A percentile compares a stretch with the other conserved stretches of the same genome.
phyloP scores from a whole-genome alignment of 2,113 vertebrate species.

The Sitta europaea region DNA sequence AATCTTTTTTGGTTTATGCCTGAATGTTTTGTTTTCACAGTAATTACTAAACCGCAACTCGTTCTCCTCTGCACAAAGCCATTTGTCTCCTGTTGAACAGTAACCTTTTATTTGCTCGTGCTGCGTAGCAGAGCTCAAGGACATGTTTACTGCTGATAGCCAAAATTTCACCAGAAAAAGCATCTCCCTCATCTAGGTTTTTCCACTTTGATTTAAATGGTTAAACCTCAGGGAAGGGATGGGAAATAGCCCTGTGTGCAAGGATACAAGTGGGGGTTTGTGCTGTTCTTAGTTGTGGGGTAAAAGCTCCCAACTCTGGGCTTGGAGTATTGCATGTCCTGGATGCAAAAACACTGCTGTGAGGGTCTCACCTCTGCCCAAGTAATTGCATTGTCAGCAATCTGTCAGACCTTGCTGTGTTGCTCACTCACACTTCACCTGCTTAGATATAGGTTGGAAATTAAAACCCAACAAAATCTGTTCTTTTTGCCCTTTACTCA shows the following conservation, averaged over 20 bases:
- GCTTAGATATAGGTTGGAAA: neutral
- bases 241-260: neutral
- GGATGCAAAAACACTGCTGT: neutral
- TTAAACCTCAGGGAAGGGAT: neutral
- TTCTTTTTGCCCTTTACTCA: neutral
- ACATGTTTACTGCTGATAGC: neutral
- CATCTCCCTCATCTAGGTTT: neutral
- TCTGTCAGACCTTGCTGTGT: neutral
- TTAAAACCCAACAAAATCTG: neutral
- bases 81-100: conserved; percentile 49
- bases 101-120: conserved; percentile 46
- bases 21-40: neutral
- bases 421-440: neutral
- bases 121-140: conserved; percentile 35
- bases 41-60: neutral
- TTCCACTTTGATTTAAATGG: neutral
- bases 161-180: neutral
- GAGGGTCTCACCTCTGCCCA: neutral
- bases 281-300: neutral
- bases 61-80: neutral
- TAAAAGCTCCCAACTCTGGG: neutral
- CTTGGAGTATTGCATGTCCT: neutral
- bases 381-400: neutral
- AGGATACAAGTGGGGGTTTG: neutral
- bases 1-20: neutral